Conservation (phyloP, 1,140 invertebrate species). For the Pristionchus pacificus region DNA sequence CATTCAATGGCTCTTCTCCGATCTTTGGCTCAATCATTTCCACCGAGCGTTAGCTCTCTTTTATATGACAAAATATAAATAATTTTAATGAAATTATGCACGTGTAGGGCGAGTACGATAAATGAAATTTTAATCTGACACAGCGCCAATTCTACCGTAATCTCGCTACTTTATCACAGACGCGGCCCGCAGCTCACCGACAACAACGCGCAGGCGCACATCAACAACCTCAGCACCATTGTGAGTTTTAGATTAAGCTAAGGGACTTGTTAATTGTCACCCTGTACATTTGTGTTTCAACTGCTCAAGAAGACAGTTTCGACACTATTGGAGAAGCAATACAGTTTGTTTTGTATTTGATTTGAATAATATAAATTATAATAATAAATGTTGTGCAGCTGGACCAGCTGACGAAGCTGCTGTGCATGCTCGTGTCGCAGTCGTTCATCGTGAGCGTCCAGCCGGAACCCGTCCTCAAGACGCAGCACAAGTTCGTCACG, state of each 20-base stretch:
- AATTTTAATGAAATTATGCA: too few relatives aligned
- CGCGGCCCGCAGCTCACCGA: slow-evolving; percentile 46
- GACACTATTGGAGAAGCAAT: background rate
- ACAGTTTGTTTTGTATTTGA: background rate
- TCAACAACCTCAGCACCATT: slow-evolving; percentile 44
- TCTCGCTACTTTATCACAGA: too few relatives aligned
- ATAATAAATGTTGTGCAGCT: background rate
- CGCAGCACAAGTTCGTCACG: slow-evolving; percentile 50
- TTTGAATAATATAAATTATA: background rate
- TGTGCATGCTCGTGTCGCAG: slow-evolving; percentile 56
- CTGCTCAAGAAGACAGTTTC: too few relatives aligned
- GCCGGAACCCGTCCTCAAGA: slow-evolving; percentile 56
- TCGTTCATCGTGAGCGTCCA: slow-evolving; percentile 54
- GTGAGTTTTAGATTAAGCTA: slow-evolving; percentile 9
- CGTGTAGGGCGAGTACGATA: too few relatives aligned
- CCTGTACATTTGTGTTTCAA: too few relatives aligned
- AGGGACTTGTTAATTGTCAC: too few relatives aligned
- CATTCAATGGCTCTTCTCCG: too few relatives aligned
- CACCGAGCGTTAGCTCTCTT: too few relatives aligned
- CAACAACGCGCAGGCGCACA: slow-evolving; percentile 46
- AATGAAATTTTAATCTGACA: too few relatives aligned
- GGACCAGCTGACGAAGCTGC: slow-evolving; percentile 53
- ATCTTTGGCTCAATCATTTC: too few relatives aligned
- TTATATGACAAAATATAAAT: too few relatives aligned
- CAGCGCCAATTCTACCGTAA: too few relatives aligned